Evolutionary conservation across 2,888 invertebrate species (phyloP), one percentile per base, ranked within the genome.

Genomic region (Caenorhabditis afra): DNA sequence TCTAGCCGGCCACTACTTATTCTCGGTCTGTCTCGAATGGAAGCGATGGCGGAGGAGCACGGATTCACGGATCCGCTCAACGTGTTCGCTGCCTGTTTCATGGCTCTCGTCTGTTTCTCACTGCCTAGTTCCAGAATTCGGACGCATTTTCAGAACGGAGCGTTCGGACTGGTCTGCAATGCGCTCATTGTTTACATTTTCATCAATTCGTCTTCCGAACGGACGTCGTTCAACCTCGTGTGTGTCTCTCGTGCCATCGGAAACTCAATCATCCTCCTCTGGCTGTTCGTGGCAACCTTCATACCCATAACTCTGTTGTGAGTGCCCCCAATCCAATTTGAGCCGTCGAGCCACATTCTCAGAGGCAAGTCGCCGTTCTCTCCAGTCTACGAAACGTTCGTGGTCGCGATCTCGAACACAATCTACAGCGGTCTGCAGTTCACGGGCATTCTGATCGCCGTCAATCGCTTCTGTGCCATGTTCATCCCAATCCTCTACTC

Each of bases 391-490:
- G 66, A 74, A 39, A 53, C 59, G 4, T 0, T 65, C 0, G 66
- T 52, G 0, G 66, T 74, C 20, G 52, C 45, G 8, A 44, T 16
- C 1, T 10, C 44, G 7, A 74, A 59, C 16, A 52, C 52, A 12
- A 14, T 66, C 12, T 66, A 66, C 50, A 20, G 59, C 1, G 59
- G 35, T 8, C n/a, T 66, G 16, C 65, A 74, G 10, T 23, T 14
- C 29, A 66, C 59, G 10, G 66, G 65, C 45, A 39, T 66, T 4
- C 53, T 61, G 12, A 65, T 74, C n/a, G 74, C 66, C 0, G 5
- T 74, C 5, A 74, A 74, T 18, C 59, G 74, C 7, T 66, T 66
- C 16, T 66, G 58, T 22, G 74, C 74, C 35, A 50, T 74, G 16
- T 74, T 50, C 35, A 10, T 61, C 7, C 66, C 74, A 3, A 35